Evolutionary conservation across 2,113 vertebrate species (phyloP).

Genomic region (Psilopsiagon aymara): DNA sequence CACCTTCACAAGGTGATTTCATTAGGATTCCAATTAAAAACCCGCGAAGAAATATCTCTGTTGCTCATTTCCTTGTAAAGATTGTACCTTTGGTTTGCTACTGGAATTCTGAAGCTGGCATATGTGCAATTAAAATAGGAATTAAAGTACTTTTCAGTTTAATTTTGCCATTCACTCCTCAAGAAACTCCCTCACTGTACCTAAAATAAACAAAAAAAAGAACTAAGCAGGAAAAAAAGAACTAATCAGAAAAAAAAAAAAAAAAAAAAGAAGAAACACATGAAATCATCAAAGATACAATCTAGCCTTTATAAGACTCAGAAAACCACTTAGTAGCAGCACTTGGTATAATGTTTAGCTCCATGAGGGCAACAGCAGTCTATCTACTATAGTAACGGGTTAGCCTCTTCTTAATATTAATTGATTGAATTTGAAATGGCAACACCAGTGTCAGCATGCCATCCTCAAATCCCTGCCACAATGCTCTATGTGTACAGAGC

Average conservation of each 20-base stretch:
- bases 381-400: background rate
- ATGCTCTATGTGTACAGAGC: background rate
- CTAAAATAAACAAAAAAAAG: background rate
- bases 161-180: background rate
- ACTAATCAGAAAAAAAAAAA: background rate
- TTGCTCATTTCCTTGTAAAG: slow-evolving; percentile 8
- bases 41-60: background rate
- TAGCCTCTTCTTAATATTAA: background rate
- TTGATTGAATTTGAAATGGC: slow-evolving; percentile 9
- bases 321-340: background rate
- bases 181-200: background rate
- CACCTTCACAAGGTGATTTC: slow-evolving; percentile 8
- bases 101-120: background rate
- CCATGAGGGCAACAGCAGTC: background rate
- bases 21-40: slow-evolving; percentile 20
- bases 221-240: background rate
- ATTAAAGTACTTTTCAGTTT: background rate
- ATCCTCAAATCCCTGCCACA: background rate
- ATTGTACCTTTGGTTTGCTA: background rate
- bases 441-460: background rate
- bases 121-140: background rate
- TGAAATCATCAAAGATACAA: background rate
- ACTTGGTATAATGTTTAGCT: background rate
- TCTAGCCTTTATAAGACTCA: slow-evolving; percentile 6
- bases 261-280: background rate